phyloP scores from a whole-genome alignment of 2,888 invertebrate species.

The Caenorhabditis wallacei region DNA sequence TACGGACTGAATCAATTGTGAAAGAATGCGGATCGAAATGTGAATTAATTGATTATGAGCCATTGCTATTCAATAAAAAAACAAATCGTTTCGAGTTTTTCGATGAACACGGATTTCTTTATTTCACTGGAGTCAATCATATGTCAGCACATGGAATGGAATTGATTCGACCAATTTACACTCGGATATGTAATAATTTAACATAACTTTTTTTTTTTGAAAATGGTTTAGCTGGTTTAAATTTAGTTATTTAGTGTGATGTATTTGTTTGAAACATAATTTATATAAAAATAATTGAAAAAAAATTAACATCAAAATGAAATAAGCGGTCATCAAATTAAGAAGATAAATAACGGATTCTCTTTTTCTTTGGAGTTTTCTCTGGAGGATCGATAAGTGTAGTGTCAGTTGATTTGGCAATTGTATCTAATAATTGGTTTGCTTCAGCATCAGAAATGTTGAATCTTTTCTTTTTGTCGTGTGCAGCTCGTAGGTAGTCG shows the following conservation, averaged over 20 bases:
- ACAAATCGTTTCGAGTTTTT: slow-evolving; percentile 35
- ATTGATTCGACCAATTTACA: slow-evolving; percentile 40
- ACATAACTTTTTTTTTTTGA: background rate
- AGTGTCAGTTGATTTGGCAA: background rate
- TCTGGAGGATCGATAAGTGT: background rate
- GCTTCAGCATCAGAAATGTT: background rate
- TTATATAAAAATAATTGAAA: background rate
- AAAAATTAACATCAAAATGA: background rate
- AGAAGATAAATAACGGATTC: background rate
- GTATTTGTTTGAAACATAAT: background rate
- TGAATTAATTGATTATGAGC: slow-evolving; percentile 48
- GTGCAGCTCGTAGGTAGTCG: background rate
- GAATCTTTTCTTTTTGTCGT: background rate
- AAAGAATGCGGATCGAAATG: slow-evolving; percentile 52
- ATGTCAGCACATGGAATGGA: slow-evolving; percentile 51
- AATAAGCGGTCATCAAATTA: no score
- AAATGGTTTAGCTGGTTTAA: no score
- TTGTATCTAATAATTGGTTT: background rate
- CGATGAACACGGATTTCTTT: slow-evolving; percentile 37
- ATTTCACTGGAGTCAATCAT: slow-evolving; percentile 43
- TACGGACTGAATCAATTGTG: slow-evolving; percentile 32
- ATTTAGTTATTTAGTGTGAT: background rate
- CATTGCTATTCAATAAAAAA: slow-evolving; percentile 19
- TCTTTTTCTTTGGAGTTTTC: background rate
- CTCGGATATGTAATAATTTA: slow-evolving; percentile 34